These are phyloP conservation scores for Hedya salicella DNA, from an alignment of 2,888 invertebrate species.

Conservation along the genomic window DNA sequence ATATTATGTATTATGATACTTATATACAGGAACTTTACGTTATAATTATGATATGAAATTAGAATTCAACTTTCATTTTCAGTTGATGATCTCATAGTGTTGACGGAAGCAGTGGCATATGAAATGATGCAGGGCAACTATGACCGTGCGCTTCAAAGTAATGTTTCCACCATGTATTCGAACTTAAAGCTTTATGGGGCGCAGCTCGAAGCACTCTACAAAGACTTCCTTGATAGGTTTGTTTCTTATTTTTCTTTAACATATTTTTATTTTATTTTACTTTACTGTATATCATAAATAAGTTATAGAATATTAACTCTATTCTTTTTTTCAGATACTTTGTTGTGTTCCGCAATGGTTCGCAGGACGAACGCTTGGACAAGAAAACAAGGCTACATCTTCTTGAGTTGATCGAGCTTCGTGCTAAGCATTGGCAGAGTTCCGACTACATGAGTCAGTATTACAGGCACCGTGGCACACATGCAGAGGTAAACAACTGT, in stretches of 20 bases:
- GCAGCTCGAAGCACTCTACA: constrained; percentile 92
- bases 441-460: constrained; percentile 93
- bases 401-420: constrained; percentile 95
- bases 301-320: not conserved
- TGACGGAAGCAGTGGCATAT: constrained; percentile 92
- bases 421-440: constrained; percentile 96
- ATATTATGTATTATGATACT: not conserved
- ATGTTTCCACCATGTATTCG: constrained; percentile 91
- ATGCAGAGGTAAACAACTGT: constrained; percentile 77
- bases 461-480: constrained; percentile 89
- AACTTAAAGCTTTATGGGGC: constrained; percentile 92
- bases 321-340: constrained; percentile 90
- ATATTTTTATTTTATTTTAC: no score
- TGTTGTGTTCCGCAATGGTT: constrained; percentile 94
- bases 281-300: no score
- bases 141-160: constrained; percentile 88
- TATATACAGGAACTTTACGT: not conserved
- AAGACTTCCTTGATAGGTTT: constrained; percentile 92
- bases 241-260: constrained; percentile 41
- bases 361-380: constrained; percentile 94
- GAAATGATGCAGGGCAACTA: constrained; percentile 90
- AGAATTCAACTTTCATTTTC: constrained; percentile 60
- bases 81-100: constrained; percentile 93
- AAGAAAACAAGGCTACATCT: constrained; percentile 94
- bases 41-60: constrained; percentile 1